Conservation (phyloP, 2,113 vertebrate genomes). For the Toxotes chatareus region DNA sequence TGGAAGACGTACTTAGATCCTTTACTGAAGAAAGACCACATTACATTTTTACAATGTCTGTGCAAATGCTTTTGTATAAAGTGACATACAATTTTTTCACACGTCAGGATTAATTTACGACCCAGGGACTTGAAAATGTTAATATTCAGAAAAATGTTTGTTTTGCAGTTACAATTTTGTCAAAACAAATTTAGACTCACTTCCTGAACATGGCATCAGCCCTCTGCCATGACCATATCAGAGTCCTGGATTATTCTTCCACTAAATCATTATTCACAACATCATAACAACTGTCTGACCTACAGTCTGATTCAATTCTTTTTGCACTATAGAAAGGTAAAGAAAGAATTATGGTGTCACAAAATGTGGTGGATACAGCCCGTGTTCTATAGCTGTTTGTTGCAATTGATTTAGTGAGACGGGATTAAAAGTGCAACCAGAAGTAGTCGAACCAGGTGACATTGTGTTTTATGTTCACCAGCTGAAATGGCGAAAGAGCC, state of each 20-base stretch:
- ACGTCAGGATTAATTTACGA: background rate
- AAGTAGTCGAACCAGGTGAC: constrained; percentile 20
- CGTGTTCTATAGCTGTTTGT: background rate
- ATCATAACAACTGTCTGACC: background rate
- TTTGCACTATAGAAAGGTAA: background rate
- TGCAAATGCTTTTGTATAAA: background rate
- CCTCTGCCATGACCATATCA: no score
- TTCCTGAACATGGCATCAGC: background rate
- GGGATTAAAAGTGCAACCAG: constrained; percentile 41
- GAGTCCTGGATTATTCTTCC: background rate
- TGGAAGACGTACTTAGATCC: no score
- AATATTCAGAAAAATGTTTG: no score
- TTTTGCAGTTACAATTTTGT: no score
- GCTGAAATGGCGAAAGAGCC: constrained; percentile 30
- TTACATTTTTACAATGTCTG: background rate
- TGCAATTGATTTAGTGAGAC: constrained; percentile 6
- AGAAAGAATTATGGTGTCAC: background rate
- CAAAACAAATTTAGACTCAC: no score
- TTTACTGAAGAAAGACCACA: background rate
- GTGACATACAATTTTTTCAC: background rate
- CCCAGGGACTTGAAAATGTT: background rate
- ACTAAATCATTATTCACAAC: background rate
- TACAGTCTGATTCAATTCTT: background rate
- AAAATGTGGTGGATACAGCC: background rate
- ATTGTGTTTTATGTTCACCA: constrained; percentile 46